Conservation (phyloP, 2,113 vertebrate genomes). For the Psophia crepitans region DNA sequence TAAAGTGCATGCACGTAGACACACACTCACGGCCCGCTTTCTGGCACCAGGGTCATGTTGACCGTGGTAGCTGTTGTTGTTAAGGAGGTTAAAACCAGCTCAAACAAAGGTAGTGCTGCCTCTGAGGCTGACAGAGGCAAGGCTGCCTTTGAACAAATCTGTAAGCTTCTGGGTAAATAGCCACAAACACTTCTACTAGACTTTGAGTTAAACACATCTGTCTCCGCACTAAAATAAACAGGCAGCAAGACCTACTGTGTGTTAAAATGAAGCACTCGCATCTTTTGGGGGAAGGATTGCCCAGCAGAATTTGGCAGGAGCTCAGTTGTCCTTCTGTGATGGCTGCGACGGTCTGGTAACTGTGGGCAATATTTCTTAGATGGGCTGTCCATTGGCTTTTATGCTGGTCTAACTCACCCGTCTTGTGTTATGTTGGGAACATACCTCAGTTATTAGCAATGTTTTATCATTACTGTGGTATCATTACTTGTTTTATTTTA, state of each 20-base stretch:
- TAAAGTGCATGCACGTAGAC: background rate
- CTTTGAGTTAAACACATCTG: background rate
- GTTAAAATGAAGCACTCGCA: background rate
- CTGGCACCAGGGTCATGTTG: background rate
- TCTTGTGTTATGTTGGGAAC: background rate
- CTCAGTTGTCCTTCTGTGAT: background rate
- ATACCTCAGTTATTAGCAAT: background rate
- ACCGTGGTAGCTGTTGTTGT: background rate
- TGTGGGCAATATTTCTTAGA: background rate
- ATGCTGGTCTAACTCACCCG: rapidly evolving
- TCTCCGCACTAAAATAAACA: background rate
- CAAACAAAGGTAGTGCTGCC: background rate
- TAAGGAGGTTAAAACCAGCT: background rate
- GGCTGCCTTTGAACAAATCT: background rate
- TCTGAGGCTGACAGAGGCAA: background rate
- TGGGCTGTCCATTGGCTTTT: background rate
- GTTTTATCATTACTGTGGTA: background rate
- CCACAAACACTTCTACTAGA: background rate
- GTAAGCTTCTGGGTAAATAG: background rate
- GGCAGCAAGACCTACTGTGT: background rate
- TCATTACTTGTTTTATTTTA: background rate
- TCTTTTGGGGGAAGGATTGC: background rate
- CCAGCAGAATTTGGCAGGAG: background rate
- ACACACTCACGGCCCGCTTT: rapidly evolving
- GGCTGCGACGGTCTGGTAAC: background rate